phyloP scores from a whole-genome alignment of 2,888 invertebrate species.

The Drosophila putrida region DNA sequence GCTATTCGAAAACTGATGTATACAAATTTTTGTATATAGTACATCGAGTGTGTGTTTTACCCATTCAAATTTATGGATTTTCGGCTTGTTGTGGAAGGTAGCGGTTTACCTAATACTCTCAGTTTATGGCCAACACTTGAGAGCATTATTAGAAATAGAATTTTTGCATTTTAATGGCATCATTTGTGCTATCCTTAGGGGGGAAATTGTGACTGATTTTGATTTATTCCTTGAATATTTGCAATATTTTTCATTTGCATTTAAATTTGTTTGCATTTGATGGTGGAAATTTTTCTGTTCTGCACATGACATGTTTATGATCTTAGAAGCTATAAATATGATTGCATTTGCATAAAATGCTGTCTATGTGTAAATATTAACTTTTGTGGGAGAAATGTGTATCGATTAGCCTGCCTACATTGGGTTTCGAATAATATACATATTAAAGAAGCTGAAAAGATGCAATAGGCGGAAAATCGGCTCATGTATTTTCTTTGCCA shows the following conservation, averaged over 20 bases:
- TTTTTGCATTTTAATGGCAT: constrained; percentile 59
- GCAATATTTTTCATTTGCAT: constrained; percentile 66
- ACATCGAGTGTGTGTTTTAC: not conserved
- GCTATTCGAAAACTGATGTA: constrained; percentile 6
- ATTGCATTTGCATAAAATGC: constrained; percentile 56
- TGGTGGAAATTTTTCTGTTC: constrained; percentile 10
- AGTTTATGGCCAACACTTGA: not conserved
- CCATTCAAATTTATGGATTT: not conserved
- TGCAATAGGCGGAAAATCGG: not conserved
- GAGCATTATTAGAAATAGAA: constrained; percentile 32
- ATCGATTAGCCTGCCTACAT: constrained; percentile 14
- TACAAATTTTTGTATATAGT: constrained; percentile 5
- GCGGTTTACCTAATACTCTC: constrained; percentile 4
- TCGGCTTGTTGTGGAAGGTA: not conserved
- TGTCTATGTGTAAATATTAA: constrained; percentile 54
- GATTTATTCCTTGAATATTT: constrained; percentile 43
- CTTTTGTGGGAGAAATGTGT: not conserved
- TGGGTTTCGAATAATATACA: not conserved
- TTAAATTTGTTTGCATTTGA: constrained; percentile 59
- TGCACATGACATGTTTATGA: constrained; percentile 61
- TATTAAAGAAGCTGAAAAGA: not conserved
- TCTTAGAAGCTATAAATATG: constrained; percentile 47
- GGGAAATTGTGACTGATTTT: constrained; percentile 44
- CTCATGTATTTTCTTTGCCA: too few relatives aligned
- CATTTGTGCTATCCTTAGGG: constrained; percentile 45